A percentile compares a stretch with the other conserved stretches of the same genome.
Conservation (phyloP, 1,140 invertebrate species). For the Prorops nasuta region DNA sequence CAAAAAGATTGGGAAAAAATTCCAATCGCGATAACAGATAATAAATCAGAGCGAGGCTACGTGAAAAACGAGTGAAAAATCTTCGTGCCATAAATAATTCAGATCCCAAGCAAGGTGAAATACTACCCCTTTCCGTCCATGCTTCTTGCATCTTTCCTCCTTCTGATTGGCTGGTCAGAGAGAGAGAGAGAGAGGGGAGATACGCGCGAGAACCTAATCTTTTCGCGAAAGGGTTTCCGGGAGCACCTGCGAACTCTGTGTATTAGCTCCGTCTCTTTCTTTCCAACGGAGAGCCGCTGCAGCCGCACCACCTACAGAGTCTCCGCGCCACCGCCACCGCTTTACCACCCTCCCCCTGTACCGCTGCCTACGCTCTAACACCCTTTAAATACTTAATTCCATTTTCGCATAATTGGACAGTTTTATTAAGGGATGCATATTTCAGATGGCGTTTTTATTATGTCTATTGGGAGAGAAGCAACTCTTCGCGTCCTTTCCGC, state of each 20-base stretch:
- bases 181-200: conserved; percentile 19
- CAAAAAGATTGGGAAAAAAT: no score
- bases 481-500: conserved; percentile 7
- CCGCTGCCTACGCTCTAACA: conserved; percentile 23
- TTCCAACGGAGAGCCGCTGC: neutral
- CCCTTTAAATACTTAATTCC: conserved; percentile 55
- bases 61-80: conserved; percentile 16
- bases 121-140: neutral
- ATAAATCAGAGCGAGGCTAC: no score
- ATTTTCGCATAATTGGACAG: conserved; percentile 55
- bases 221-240: conserved; percentile 36
- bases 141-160: conserved; percentile 1
- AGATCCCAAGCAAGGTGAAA: conserved; percentile 26
- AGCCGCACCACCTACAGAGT: no score
- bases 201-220: conserved; percentile 37
- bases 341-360: neutral
- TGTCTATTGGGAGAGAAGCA: conserved; percentile 42
- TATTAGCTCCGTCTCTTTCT: conserved; percentile 1
- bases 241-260: conserved; percentile 26
- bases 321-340: no score
- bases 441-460: conserved; percentile 57
- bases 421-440: conserved; percentile 59
- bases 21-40: conserved; percentile 22
- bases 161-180: conserved; percentile 15
- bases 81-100: conserved; percentile 33